These are phyloP conservation scores for Hassar affinis DNA, from an alignment of 2,113 vertebrate species.

Conservation along the genomic window DNA sequence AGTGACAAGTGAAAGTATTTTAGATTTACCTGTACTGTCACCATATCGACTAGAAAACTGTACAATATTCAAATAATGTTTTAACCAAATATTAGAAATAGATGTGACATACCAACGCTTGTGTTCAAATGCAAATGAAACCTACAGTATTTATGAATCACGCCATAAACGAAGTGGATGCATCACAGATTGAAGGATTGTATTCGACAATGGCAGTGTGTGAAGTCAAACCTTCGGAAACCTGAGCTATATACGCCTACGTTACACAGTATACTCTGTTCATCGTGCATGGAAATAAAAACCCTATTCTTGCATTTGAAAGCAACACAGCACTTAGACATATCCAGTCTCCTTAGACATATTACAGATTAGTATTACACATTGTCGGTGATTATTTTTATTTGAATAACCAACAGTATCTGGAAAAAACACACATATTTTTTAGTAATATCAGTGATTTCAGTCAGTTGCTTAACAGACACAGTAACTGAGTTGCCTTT, in stretches of 20 bases:
- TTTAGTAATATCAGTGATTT: slow-evolving; percentile 36
- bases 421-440: slow-evolving; percentile 17
- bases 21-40: slow-evolving; percentile 69
- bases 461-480: slow-evolving; percentile 26
- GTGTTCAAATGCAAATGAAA: slow-evolving; percentile 67
- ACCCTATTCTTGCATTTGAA: slow-evolving; percentile 42
- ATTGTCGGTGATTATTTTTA: slow-evolving; percentile 47
- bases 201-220: slow-evolving; percentile 40
- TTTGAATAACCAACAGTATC: slow-evolving; percentile 45
- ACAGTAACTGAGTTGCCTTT: slow-evolving; percentile 41
- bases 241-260: not conserved
- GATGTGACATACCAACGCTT: slow-evolving; percentile 73
- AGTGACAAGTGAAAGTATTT: slow-evolving; percentile 61
- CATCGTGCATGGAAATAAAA: slow-evolving; percentile 31
- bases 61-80: slow-evolving; percentile 65
- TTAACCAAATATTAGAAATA: slow-evolving; percentile 77
- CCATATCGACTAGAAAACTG: slow-evolving; percentile 68
- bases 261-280: slow-evolving; percentile 14
- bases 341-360: slow-evolving; percentile 24
- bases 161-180: slow-evolving; percentile 47
- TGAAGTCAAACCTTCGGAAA: slow-evolving; percentile 29
- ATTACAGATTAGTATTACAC: slow-evolving; percentile 40
- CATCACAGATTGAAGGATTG: slow-evolving; percentile 49
- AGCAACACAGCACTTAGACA: slow-evolving; percentile 51
- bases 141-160: slow-evolving; percentile 64